Base-by-base conservation (phyloP, 2,888 invertebrate species). In the Tricholauxania praeusta region DNA sequence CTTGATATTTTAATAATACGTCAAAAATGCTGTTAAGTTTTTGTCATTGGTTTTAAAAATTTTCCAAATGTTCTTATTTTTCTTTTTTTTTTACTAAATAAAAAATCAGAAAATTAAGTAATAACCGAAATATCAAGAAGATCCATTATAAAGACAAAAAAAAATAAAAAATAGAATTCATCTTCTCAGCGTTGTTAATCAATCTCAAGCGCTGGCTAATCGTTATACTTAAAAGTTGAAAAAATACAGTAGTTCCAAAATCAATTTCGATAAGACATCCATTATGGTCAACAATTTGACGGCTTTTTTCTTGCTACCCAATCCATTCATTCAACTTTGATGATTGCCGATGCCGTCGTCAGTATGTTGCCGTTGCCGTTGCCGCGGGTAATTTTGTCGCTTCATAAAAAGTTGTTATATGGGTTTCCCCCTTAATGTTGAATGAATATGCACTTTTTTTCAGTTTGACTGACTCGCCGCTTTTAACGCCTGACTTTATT, bases 251-350 rank as follows among this genome's bases (percentile, higher is more conserved):
- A 84, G 84, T 83, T 81, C 78, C 81, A 81, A 80, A 79, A 62
- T 17, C 79, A 84, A 83, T 81, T 82, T 79, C 72, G 85, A 84
- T 85, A 83, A 85, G 81, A 80, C 80, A 81, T 82, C 82, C 83
- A 83, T 84, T 84, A 84, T 79, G 81, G 79, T 80, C 80, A 83
- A 82, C 82, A 83, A 83, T 83, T 82, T 82, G 83, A 82, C 82
- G 82, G 82, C 80, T 83, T 80, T 15, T 72, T 71, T 17, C 22
- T 22, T 57, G n/a, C 47, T 39, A 32, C 39, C 39, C 39, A 39
- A 39, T 39, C 39, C 39, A 39, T n/a, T 60, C 39, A 15, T 60
- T 60, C n/a, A 47, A 62, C 14, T 39, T 39, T 39, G 39, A 39
- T 39, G 39, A 39, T 39, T 39, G 39, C 39, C 39, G 60, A 62